Percentiles rank a stretch among this genome's conserved stretches.
These are phyloP conservation scores for Raja brachyura DNA, from an alignment of 2,113 vertebrate genomes.

Conservation along the genomic window DNA sequence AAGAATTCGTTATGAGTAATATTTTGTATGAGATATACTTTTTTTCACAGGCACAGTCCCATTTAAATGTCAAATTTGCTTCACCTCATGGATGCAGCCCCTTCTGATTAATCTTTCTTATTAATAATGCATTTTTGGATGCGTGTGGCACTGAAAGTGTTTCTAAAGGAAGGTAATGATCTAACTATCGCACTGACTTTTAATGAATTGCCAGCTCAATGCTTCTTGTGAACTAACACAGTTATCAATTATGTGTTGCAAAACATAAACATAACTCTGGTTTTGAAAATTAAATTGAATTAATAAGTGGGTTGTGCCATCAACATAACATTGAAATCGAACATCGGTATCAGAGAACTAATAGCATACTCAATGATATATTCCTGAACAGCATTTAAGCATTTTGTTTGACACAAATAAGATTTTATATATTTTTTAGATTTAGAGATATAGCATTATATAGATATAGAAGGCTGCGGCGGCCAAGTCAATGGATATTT, in stretches of 20 bases:
- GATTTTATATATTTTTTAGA: neutral
- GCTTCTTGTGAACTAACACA: neutral
- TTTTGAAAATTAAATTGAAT: neutral
- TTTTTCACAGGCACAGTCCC: neutral
- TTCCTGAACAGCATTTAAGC: neutral
- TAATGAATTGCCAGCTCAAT: neutral
- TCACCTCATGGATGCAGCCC: neutral
- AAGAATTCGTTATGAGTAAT: neutral
- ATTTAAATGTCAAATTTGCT: neutral
- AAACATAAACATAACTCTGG: neutral
- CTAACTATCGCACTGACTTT: neutral
- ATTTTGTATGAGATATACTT: neutral
- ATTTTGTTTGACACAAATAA: too few species aligned
- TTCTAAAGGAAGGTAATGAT: neutral
- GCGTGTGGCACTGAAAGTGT: neutral
- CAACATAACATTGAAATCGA: neutral
- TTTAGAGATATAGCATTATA: too few species aligned
- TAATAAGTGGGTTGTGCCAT: neutral
- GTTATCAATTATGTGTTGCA: neutral
- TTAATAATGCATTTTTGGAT: neutral
- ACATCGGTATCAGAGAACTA: neutral
- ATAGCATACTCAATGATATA: neutral
- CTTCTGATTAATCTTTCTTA: too few species aligned
- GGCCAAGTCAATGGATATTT: too few species aligned
- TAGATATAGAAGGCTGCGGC: too few species aligned